Evolutionary conservation across 2,888 invertebrate genomes (phyloP).

Genomic region (Ctenicera cuprea): DNA sequence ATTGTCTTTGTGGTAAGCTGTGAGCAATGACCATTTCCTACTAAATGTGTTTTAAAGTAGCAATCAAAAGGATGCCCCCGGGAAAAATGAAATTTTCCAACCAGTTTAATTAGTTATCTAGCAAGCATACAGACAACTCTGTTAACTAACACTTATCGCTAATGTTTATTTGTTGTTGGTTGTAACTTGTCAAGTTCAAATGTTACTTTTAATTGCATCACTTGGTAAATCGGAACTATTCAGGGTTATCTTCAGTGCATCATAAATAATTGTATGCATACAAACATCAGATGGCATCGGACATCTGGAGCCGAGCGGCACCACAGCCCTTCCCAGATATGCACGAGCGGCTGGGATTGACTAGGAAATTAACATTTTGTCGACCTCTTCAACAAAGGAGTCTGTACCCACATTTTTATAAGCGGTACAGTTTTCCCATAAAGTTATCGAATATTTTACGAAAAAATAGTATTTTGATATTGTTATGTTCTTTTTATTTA

Average conservation of each 20-base stretch:
- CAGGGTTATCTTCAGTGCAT: slow-evolving; percentile 35
- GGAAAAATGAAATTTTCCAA: too few relatives aligned
- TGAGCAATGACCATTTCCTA: too few relatives aligned
- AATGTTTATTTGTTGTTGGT: slow-evolving; percentile 10
- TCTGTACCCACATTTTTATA: slow-evolving; percentile 21
- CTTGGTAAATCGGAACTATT: slow-evolving; percentile 14
- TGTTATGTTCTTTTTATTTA: too few relatives aligned
- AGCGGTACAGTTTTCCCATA: slow-evolving; percentile 22
- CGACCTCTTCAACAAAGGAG: slow-evolving; percentile 47
- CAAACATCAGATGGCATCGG: slow-evolving; percentile 54
- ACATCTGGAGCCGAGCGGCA: slow-evolving; percentile 58
- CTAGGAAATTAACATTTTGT: slow-evolving; percentile 54
- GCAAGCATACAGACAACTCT: neutral
- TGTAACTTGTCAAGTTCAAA: slow-evolving; percentile 8
- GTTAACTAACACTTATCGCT: neutral
- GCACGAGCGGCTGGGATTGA: slow-evolving; percentile 51
- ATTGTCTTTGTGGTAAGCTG: too few relatives aligned
- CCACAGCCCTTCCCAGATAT: slow-evolving; percentile 50
- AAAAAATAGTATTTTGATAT: too few relatives aligned
- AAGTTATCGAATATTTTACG: neutral
- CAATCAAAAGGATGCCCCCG: too few relatives aligned
- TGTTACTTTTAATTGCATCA: slow-evolving; percentile 18
- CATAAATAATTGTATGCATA: slow-evolving; percentile 44
- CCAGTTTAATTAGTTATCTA: neutral
- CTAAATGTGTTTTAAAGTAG: too few relatives aligned